These are phyloP conservation scores for Sebastes paucispinis DNA, from an alignment of 2,797 vertebrate species.

Conservation along the genomic window DNA sequence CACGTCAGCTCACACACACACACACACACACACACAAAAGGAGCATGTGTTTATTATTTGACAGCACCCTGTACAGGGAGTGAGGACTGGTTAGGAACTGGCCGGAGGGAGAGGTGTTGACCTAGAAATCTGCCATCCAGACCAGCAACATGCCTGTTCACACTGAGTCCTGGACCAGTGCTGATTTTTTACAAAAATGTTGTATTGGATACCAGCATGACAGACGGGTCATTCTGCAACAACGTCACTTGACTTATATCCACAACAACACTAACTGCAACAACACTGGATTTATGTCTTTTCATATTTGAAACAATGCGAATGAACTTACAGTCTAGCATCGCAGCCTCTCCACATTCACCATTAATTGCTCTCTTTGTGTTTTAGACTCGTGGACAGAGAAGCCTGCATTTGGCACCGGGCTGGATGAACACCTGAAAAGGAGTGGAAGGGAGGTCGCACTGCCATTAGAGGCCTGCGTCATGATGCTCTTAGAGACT, in stretches of 20 bases:
- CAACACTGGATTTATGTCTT: neutral
- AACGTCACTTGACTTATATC: too few species aligned
- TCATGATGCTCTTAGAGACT: slow-evolving; percentile 98
- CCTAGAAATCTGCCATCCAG: slow-evolving; percentile 50
- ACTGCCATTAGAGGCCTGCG: slow-evolving; percentile 93
- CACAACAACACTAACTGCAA: too few species aligned
- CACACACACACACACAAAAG: neutral
- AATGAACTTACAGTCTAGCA: neutral
- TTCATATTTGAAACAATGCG: neutral
- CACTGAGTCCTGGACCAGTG: neutral
- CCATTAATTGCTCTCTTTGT: neutral
- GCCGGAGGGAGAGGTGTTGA: slow-evolving; percentile 15
- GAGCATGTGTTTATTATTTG: slow-evolving; percentile 62
- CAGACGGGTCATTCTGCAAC: neutral
- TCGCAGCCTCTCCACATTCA: neutral
- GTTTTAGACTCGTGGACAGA: slow-evolving; percentile 94
- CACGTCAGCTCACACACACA: slow-evolving; percentile 3
- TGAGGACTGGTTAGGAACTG: neutral
- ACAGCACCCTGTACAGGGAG: neutral
- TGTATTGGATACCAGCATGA: neutral
- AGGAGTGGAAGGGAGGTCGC: slow-evolving; percentile 93
- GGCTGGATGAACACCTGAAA: slow-evolving; percentile 94
- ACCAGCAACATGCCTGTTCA: slow-evolving; percentile 12
- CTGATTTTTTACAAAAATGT: neutral
- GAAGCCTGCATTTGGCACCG: slow-evolving; percentile 95